Evolutionary conservation across 2,113 vertebrate species (phyloP).

Genomic region (Rhea pennata): DNA sequence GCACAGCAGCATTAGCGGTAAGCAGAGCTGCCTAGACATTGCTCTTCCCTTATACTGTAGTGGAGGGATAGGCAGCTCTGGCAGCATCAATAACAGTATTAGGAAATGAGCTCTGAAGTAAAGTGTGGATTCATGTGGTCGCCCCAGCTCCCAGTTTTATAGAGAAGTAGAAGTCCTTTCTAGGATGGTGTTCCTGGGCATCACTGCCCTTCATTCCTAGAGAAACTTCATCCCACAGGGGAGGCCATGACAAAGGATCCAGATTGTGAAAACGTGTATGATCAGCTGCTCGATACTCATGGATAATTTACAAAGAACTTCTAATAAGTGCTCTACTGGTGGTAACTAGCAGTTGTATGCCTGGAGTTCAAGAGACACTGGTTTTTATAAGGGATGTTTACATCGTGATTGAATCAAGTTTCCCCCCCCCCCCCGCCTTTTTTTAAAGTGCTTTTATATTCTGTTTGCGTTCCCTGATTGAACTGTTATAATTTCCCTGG

Average conservation of each 20-base stretch:
- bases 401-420: not conserved
- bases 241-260: not conserved
- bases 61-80: not conserved
- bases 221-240: accelerated
- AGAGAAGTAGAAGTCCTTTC: not conserved
- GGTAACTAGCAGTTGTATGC: not conserved
- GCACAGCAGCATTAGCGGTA: not conserved
- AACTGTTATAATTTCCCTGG: slow-evolving; percentile 20
- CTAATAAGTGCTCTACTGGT: not conserved
- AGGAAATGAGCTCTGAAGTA: not conserved
- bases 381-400: not conserved
- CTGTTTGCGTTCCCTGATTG: slow-evolving; percentile 52
- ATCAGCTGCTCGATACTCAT: not conserved
- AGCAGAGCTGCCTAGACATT: not conserved
- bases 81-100: not conserved
- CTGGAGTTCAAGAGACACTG: not conserved
- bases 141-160: not conserved
- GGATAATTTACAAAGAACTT: not conserved
- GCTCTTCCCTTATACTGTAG: not conserved
- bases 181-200: not conserved
- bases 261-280: not conserved
- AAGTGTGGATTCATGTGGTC: not conserved
- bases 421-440: no score
- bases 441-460: not conserved
- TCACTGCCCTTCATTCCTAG: not conserved